These are phyloP conservation scores for Nomada fucata DNA, from an alignment of 2,888 invertebrate genomes.

Conservation along the genomic window DNA sequence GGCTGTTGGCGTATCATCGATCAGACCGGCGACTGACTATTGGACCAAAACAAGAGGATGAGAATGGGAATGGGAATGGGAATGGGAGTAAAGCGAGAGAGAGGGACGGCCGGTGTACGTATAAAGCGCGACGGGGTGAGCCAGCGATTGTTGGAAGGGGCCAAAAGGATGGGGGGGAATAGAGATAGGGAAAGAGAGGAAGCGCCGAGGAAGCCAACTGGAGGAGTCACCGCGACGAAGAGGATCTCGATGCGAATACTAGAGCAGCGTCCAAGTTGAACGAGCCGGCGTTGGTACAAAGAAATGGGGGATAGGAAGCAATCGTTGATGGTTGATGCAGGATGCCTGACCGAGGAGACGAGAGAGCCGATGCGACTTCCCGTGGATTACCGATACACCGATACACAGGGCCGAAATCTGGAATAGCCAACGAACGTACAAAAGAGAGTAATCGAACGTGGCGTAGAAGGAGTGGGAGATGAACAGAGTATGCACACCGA, in stretches of 20 bases:
- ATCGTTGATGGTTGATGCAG: constrained; percentile 46
- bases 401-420: constrained; percentile 81
- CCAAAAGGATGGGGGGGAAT: neutral
- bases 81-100: constrained; percentile 57
- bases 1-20: constrained; percentile 83
- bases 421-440: constrained; percentile 84
- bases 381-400: constrained; percentile 85
- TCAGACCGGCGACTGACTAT: constrained; percentile 83
- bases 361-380: constrained; percentile 52
- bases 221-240: constrained; percentile 53
- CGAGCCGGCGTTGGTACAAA: constrained; percentile 29
- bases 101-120: constrained; percentile 57
- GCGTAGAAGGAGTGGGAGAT: neutral
- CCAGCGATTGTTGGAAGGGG: constrained; percentile 43
- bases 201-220: constrained; percentile 56
- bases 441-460: constrained; percentile 63
- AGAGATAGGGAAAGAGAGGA: constrained; percentile 26
- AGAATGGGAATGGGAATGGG: constrained; percentile 76
- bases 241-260: constrained; percentile 49
- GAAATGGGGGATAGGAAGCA: constrained; percentile 53
- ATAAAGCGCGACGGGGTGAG: constrained; percentile 52
- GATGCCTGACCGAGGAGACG: constrained; percentile 33
- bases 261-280: constrained; percentile 41
- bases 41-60: constrained; percentile 83
- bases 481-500: too few species aligned